Conservation (phyloP, 2,113 vertebrate species). For the Eulacestoma nigropectus region DNA sequence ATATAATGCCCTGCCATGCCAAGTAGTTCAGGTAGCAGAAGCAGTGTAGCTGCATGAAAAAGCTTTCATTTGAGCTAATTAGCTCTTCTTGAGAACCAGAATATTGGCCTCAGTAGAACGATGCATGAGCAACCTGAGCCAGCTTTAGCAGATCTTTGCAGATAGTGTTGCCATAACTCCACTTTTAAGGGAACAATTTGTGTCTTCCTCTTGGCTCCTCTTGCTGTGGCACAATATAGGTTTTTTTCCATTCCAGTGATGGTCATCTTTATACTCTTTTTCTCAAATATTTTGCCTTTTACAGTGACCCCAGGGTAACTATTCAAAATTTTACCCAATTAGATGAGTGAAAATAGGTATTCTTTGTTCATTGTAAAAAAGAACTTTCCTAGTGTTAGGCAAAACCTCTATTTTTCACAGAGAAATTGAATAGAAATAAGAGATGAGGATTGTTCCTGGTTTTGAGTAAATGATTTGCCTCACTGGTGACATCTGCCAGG, state of each 20-base stretch:
- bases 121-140: neutral
- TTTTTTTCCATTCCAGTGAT: neutral
- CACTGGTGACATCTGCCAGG: constrained; percentile 16
- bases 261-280: neutral
- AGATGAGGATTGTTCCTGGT: neutral
- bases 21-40: neutral
- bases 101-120: neutral
- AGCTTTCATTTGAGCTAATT: neutral
- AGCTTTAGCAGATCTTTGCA: neutral
- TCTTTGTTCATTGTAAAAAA: neutral
- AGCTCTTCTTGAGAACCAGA: neutral
- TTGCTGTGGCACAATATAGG: neutral
- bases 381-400: neutral
- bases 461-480: constrained; percentile 28
- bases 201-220: neutral
- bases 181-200: neutral
- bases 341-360: neutral
- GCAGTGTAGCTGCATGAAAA: neutral
- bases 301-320: neutral
- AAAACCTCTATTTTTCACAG: neutral
- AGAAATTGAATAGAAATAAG: neutral
- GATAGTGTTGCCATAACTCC: neutral
- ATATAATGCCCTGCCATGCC: neutral
- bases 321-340: constrained; percentile 2
- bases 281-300: neutral